phyloP scores from a whole-genome alignment of 2,797 vertebrate genomes.

The Lemur catta region DNA sequence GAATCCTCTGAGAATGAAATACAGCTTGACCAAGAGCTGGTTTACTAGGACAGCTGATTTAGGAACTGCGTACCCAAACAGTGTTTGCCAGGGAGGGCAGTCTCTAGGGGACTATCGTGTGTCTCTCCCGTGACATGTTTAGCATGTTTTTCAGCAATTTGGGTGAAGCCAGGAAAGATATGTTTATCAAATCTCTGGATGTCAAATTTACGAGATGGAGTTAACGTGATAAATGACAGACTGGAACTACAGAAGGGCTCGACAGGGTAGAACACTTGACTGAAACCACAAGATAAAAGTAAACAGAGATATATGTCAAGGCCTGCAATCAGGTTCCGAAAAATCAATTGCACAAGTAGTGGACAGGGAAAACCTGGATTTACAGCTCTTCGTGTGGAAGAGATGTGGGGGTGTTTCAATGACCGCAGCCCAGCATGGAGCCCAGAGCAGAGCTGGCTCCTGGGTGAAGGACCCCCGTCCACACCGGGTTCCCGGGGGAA shows the following conservation, averaged over 20 bases:
- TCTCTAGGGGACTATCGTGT: background rate
- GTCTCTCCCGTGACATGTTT: background rate
- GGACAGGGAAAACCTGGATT: background rate
- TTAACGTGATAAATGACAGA: background rate
- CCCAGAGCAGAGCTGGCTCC: background rate
- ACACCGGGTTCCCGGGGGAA: fast-evolving
- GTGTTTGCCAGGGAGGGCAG: background rate
- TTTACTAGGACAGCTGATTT: background rate
- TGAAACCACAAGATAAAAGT: background rate
- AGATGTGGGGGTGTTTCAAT: background rate
- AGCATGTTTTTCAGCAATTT: background rate
- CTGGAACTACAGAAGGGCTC: background rate
- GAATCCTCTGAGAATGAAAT: background rate
- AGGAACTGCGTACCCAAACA: background rate
- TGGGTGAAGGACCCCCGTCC: fast-evolving
- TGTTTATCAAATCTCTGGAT: background rate
- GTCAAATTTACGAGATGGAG: background rate
- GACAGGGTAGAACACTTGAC: background rate
- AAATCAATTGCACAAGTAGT: background rate
- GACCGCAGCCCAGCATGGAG: fast-evolving
- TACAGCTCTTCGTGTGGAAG: fast-evolving
- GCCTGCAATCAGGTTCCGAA: background rate
- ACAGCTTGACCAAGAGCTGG: fast-evolving
- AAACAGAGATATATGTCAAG: background rate
- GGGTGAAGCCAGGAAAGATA: background rate